Percentiles rank a stretch among this genome's conserved stretches.
Conservation (phyloP, 2,113 vertebrate genomes). For the Isurus oxyrinchus region DNA sequence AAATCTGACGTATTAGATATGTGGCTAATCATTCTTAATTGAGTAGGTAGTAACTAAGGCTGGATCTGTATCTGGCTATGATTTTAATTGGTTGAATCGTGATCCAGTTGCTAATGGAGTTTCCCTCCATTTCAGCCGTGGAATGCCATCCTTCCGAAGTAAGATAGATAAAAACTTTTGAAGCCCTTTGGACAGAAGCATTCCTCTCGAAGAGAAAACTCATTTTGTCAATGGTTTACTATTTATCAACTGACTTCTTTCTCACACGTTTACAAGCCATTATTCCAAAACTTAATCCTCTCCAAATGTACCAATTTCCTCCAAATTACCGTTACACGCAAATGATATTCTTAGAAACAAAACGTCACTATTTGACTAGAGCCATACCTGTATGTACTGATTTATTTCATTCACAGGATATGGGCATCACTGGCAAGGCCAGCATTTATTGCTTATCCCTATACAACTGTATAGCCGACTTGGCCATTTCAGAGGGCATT, state of each 20-base stretch:
- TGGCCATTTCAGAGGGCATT: too few species aligned
- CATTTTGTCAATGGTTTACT: not conserved
- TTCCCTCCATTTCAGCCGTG: not conserved
- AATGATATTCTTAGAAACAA: not conserved
- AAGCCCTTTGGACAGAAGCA: not conserved
- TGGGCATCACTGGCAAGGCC: too few species aligned
- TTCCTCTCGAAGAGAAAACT: not conserved
- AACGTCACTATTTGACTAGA: not conserved
- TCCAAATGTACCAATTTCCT: not conserved
- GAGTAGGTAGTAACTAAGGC: not conserved
- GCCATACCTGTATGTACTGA: not conserved
- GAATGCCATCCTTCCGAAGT: not conserved
- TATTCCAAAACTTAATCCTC: not conserved
- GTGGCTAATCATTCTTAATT: not conserved
- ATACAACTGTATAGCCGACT: too few species aligned
- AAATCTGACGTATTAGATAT: not conserved
- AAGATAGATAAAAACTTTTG: not conserved
- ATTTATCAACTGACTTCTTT: not conserved
- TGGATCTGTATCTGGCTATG: not conserved
- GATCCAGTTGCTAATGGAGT: not conserved
- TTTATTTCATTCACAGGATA: too few species aligned
- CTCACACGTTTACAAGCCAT: not conserved
- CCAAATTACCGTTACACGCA: too few species aligned
- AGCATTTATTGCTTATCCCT: too few species aligned
- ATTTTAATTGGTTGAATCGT: not conserved